Evolutionary conservation across 1,140 invertebrate species (phyloP), one percentile per base, ranked within the genome.

Genomic region (Sinonovacula constricta): DNA sequence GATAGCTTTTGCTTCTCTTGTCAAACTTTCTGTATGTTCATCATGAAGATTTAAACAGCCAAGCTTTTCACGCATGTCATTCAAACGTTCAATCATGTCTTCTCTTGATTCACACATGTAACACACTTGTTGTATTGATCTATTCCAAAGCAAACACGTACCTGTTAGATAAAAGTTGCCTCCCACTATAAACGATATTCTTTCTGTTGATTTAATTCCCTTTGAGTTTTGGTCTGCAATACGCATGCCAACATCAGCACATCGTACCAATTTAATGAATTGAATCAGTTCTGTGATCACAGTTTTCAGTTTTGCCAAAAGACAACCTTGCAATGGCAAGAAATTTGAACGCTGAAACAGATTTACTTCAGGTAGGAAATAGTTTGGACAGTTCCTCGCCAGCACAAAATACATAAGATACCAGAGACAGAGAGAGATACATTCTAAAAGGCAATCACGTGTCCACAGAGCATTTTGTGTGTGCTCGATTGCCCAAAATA

Each of bases 401-500:
- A 18, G 22, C 0, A 33, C 34, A 34, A 33, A 59, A 15, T 26
- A 28, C 15, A 26, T 39, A 12, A 71, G 34, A 15, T 14, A 56
- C 3, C 22, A 39, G 14, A 71, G 49, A 30, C 69, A 71, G 2
- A 71, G 28, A 0, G 30, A 28, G n/a, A 71, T 26, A 71, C 69
- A 71, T 12, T 36, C 28, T 31, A 71, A 49, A 22, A 71, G 5
- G 49, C 60, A 59, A 1, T 45, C 69, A 26, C 26, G 33, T 30
- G 15, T 36, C 69, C 69, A 71, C 0, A 60, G 15, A 12, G 2
- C 54, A 18, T 1, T 7, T 0, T 15, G 18, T 1, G 31, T 60
- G 57, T 60, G 59, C 45, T 71, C 69, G 15, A 71, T 60, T 15
- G 28, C 24, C n/a, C 30, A 60, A 39, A 71, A 60, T 36, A 71